Percentiles rank a stretch among this genome's conserved stretches.
Conservation (phyloP, 2,888 invertebrate species). For the Cancer borealis region DNA sequence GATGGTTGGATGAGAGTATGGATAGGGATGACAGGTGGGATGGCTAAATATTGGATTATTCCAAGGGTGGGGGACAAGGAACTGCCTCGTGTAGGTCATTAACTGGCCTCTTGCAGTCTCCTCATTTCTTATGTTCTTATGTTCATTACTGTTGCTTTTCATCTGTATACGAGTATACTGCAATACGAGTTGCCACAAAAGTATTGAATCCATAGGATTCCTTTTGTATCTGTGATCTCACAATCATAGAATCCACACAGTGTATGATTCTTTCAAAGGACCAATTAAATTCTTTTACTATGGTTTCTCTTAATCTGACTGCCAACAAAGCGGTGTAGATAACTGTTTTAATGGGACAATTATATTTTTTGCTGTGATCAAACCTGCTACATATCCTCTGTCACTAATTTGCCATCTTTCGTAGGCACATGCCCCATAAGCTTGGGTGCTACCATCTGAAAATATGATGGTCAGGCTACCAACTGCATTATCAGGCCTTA, state of each 20-base stretch:
- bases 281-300: conserved; percentile 18
- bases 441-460: conserved; percentile 16
- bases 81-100: too few relatives aligned
- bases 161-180: too few relatives aligned
- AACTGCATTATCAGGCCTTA: conserved; percentile 23
- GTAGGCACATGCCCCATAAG: conserved; percentile 57
- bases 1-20: too few relatives aligned
- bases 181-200: conserved; percentile 36
- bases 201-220: conserved; percentile 31
- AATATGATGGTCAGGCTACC: conserved; percentile 35
- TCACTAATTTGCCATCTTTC: conserved; percentile 6
- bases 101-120: background rate
- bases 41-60: too few relatives aligned
- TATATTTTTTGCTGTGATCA: conserved; percentile 44
- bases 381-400: background rate
- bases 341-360: conserved; percentile 49
- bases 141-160: too few relatives aligned
- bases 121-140: background rate
- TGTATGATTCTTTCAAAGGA: background rate
- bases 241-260: background rate
- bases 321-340: conserved; percentile 42
- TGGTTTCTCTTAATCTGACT: background rate
- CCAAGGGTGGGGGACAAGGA: too few relatives aligned
- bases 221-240: background rate
- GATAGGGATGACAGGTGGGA: too few relatives aligned